These are phyloP conservation scores for Microcaecilia unicolor DNA, from an alignment of 2,797 vertebrate genomes.

Conservation along the genomic window DNA sequence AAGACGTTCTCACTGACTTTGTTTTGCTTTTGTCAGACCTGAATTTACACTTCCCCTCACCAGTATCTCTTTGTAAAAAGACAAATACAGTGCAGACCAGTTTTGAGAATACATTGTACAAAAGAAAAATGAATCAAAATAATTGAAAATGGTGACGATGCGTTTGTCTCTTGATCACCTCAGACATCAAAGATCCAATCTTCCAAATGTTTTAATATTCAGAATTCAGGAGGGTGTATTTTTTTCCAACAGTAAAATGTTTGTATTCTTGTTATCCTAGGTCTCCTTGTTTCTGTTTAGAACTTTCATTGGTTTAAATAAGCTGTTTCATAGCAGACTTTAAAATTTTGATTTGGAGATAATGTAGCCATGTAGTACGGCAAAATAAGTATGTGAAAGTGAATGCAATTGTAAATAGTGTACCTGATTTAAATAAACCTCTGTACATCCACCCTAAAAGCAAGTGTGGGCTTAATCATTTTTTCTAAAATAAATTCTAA, in stretches of 20 bases:
- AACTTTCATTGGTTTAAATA: constrained; percentile 47
- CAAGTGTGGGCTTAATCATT: too few species aligned
- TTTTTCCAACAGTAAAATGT: constrained; percentile 57
- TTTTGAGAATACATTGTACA: constrained; percentile 41
- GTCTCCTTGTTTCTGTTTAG: constrained; percentile 47
- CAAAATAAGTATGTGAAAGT: constrained; percentile 48
- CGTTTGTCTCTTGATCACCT: constrained; percentile 36
- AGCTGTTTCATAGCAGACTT: constrained; percentile 51
- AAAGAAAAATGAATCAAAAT: constrained; percentile 18
- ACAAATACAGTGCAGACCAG: constrained; percentile 31
- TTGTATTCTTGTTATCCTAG: constrained; percentile 64
- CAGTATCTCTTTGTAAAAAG: constrained; percentile 34
- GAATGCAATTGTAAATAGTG: constrained; percentile 76
- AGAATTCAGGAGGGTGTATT: constrained; percentile 41
- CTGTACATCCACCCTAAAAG: constrained; percentile 52
- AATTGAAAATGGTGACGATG: constrained; percentile 33
- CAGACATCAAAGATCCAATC: constrained; percentile 33
- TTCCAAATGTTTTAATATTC: constrained; percentile 42
- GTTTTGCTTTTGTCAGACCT: too few species aligned
- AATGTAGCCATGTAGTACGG: constrained; percentile 57
- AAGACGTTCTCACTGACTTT: too few species aligned
- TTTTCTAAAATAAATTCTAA: too few species aligned
- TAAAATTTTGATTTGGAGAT: constrained; percentile 46
- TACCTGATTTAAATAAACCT: constrained; percentile 59
- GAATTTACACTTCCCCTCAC: constrained; percentile 44